These are phyloP conservation scores for Dasyornis broadbenti DNA, from an alignment of 2,113 vertebrate genomes.

Conservation along the genomic window DNA sequence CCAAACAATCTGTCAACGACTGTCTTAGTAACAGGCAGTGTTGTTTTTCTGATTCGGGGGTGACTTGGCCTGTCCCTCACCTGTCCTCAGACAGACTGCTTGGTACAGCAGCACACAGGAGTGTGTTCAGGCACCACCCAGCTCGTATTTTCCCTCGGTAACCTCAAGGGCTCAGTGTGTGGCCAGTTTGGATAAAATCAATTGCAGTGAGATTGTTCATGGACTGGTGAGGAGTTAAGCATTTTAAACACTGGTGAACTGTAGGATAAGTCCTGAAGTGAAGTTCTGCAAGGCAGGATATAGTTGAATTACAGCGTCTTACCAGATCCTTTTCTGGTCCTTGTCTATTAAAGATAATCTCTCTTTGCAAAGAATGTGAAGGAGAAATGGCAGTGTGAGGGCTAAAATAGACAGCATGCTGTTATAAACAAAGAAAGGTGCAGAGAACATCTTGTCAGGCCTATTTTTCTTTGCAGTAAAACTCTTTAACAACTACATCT, in stretches of 20 bases:
- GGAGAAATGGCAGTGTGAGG: neutral
- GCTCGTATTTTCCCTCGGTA: neutral
- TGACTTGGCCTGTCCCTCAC: neutral
- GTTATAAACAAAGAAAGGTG: neutral
- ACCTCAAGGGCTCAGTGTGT: neutral
- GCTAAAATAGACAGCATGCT: neutral
- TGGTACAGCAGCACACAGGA: fast-evolving
- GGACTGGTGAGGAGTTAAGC: neutral
- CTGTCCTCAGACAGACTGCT: neutral
- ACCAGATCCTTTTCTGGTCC: neutral
- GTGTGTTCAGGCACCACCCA: neutral
- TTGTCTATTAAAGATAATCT: neutral
- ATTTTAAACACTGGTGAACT: neutral
- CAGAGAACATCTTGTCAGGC: neutral
- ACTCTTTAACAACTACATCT: neutral
- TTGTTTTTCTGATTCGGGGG: neutral
- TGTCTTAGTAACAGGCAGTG: neutral
- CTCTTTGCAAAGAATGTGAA: neutral
- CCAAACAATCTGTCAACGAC: conserved; percentile 17
- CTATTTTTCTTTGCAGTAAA: neutral
- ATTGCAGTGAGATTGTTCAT: neutral
- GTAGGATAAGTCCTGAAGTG: neutral
- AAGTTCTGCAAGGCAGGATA: neutral
- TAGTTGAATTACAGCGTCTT: neutral
- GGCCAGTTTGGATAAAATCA: neutral